Percentiles rank a stretch among this genome's conserved stretches.
These are phyloP conservation scores for Tipula vernalis DNA, from an alignment of 2,888 invertebrate species.

Conservation along the genomic window DNA sequence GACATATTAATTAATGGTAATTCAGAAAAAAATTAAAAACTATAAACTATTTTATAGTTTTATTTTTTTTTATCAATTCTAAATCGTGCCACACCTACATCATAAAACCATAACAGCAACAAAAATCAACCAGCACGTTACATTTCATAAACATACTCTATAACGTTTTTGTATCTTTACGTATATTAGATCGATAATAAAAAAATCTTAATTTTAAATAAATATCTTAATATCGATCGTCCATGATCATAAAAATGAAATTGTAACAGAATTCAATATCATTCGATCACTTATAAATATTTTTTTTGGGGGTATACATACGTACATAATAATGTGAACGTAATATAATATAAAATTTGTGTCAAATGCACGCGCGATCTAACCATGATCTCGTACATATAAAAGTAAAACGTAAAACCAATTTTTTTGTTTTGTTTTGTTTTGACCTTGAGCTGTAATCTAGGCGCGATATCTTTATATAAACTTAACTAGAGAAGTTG, in stretches of 20 bases:
- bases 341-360: neutral
- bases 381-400: neutral
- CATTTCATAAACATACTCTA: neutral
- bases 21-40: neutral
- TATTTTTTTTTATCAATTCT: neutral
- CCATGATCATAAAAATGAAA: neutral
- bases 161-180: neutral
- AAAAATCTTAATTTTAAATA: neutral
- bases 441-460: neutral
- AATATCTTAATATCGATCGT: neutral
- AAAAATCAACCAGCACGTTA: neutral
- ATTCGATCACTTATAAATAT: neutral
- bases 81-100: neutral
- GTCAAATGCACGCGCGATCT: neutral
- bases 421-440: neutral
- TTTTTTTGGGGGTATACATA: neutral
- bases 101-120: neutral
- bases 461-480: neutral
- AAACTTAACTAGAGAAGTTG: neutral
- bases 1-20: slow-evolving; percentile 4
- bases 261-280: neutral
- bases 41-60: neutral
- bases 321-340: neutral
- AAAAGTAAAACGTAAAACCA: neutral
- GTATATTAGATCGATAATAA: neutral